Base-by-base conservation (phyloP, 2,888 invertebrate species). In the Hybos culiciformis region DNA sequence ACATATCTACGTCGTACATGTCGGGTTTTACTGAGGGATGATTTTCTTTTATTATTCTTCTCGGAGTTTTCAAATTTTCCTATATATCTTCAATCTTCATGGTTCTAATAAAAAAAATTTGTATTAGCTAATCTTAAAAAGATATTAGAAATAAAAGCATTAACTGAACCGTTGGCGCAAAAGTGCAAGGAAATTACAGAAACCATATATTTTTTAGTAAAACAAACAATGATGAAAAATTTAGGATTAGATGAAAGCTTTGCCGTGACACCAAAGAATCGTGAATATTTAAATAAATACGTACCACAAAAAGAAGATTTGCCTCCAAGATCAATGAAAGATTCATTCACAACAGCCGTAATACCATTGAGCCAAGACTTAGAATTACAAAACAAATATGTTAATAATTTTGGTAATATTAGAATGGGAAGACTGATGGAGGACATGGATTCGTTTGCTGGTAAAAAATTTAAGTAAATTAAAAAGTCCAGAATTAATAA, bases 391-490 rank as follows among this genome's bases (percentile, higher is more conserved):
- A 74, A 78, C 47, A 72, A 73, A 53, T 80, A 79, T 54, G 66
- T 72, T 9, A 72, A 72, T 4, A 69, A 68, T 51, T 58, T 68
- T 31, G 74, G 74, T 1, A 63, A 66, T 46, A 72, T 80, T 5
- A 64, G 83, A 46, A 61, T 78, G 46, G 81, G 81, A 5, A 61
- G 79, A 42, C 63, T 83, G 7, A 61, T 81, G 54, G 81, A 82
- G 63, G 80, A 81, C 56, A 71, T 82, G 67, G 81, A 82, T 61
- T 70, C 77, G 31, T 79, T 81, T 67, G 78, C 80, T 50, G 79
- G 79, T 77, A 61, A 53, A 19, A 39, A 33, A 23, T 45, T 21
- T 4, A 34, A n/a, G 8, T 18, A 34, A 4, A 12, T 1, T 18
- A 18, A 34, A 4, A 12, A 1, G n/a, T n/a, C n/a, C n/a, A 23